These are phyloP conservation scores for Crocuta crocuta DNA, from an alignment of 2,113 vertebrate genomes.

Conservation along the genomic window DNA sequence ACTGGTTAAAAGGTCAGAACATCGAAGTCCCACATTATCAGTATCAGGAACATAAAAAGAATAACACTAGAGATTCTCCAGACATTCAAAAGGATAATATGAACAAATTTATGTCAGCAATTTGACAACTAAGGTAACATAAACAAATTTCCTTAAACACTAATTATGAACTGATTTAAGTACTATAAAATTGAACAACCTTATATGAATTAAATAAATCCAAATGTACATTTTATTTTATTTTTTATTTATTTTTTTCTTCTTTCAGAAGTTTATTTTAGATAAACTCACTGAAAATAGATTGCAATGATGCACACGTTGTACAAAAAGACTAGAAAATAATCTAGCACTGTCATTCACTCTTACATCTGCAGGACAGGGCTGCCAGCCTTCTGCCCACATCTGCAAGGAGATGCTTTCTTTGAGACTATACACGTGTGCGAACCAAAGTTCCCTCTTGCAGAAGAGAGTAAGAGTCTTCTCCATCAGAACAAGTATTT, in stretches of 20 bases:
- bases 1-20: not conserved
- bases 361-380: not conserved
- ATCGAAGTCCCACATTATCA: not conserved
- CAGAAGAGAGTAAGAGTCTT: not conserved
- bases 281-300: slow-evolving; percentile 19
- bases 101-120: not conserved
- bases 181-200: not conserved
- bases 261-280: slow-evolving; percentile 44
- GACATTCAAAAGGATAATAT: not conserved
- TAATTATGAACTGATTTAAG: not conserved
- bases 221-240: not conserved
- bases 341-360: not conserved
- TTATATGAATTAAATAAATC: not conserved
- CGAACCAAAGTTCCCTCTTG: not conserved
- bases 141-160: not conserved
- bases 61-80: not conserved
- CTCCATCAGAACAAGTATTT: not conserved
- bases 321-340: not conserved
- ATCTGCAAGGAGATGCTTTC: not conserved
- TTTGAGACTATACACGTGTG: not conserved
- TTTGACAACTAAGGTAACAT: not conserved
- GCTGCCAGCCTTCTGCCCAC: not conserved
- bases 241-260: not conserved
- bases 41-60: not conserved
- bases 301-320: not conserved